These are phyloP conservation scores for Cinclus mexicanus DNA, from an alignment of 2,113 vertebrate species.

Conservation along the genomic window DNA sequence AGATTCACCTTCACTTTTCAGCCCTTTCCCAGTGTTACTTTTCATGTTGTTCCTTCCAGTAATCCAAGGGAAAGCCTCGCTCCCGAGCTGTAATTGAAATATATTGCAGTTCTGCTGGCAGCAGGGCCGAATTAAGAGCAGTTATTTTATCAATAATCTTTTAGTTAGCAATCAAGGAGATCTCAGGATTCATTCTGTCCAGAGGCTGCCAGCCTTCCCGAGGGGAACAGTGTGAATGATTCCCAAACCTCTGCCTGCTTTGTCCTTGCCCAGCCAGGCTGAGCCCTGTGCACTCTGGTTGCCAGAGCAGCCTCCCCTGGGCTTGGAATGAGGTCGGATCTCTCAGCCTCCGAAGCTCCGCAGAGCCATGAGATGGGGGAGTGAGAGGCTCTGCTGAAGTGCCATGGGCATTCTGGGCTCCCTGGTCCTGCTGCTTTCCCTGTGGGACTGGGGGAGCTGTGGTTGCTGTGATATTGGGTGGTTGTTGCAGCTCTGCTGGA, in stretches of 20 bases:
- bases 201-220: constrained; percentile 18
- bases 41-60: constrained; percentile 17
- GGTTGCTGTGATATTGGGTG: neutral
- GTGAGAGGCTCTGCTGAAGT: neutral
- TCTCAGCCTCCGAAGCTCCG: neutral
- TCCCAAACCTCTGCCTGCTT: neutral
- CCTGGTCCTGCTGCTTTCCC: neutral
- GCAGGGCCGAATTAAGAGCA: constrained; percentile 42
- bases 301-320: neutral
- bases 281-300: neutral
- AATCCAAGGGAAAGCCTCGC: neutral
- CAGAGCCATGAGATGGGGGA: rapidly evolving
- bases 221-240: constrained; percentile 1
- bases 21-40: neutral
- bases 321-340: rapidly evolving
- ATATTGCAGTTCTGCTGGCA: neutral
- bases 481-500: neutral
- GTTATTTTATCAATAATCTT: constrained; percentile 58
- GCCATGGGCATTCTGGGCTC: neutral
- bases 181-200: constrained; percentile 53
- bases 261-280: neutral
- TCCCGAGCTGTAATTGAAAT: constrained; percentile 32
- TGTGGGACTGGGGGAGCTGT: rapidly evolving
- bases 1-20: neutral
- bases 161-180: constrained; percentile 65